Evolutionary conservation across 2,888 invertebrate species (phyloP).

Genomic region (Volucella bombylans): DNA sequence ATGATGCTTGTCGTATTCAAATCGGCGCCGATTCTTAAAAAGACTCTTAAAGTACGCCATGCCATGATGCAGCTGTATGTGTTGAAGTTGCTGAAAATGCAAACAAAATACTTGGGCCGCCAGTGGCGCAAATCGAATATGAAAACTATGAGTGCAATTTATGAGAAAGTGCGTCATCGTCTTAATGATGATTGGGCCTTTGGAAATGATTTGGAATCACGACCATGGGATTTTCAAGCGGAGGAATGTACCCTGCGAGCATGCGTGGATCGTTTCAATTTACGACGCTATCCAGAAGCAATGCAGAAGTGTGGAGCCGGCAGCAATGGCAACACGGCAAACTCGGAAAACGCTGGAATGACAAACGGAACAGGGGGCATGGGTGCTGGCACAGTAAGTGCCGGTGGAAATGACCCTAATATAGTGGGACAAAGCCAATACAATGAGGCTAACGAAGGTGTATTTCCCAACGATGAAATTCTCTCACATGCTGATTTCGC

Average conservation of each 20-base stretch:
- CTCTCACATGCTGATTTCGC: constrained; percentile 82
- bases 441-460: constrained; percentile 78
- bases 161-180: constrained; percentile 97
- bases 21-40: constrained; percentile 98
- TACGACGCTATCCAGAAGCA: constrained; percentile 90
- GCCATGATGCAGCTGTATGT: constrained; percentile 99
- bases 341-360: constrained; percentile 78
- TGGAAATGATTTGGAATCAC: constrained; percentile 98
- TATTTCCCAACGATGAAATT: constrained; percentile 81
- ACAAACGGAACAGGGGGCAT: constrained; percentile 76
- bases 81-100: constrained; percentile 98
- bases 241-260: constrained; percentile 97
- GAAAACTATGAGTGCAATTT: constrained; percentile 99
- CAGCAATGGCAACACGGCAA: constrained; percentile 80
- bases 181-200: constrained; percentile 99
- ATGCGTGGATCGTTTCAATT: constrained; percentile 97
- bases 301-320: constrained; percentile 81
- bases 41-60: constrained; percentile 96
- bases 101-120: constrained; percentile 98
- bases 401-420: constrained; percentile 70
- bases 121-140: constrained; percentile 99
- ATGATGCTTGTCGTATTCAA: constrained; percentile 99
- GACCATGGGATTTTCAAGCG: constrained; percentile 99
- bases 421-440: constrained; percentile 74
- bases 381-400: constrained; percentile 70